These are phyloP conservation scores for Stigmatopora argus DNA, from an alignment of 2,113 vertebrate species.

Conservation along the genomic window DNA sequence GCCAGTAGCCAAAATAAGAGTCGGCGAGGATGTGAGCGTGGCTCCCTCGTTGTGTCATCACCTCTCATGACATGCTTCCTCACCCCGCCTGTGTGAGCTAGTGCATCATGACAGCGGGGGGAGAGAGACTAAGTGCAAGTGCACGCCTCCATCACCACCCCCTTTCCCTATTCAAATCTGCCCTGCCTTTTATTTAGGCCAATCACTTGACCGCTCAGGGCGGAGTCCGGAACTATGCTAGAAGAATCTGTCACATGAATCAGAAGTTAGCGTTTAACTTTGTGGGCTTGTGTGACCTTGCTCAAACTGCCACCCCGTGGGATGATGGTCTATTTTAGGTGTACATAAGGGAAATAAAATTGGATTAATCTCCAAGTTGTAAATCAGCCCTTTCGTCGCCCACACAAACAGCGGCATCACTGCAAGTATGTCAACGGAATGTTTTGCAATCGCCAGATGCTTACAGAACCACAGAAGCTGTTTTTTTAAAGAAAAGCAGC, in stretches of 20 bases:
- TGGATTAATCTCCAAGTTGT: conserved; percentile 56
- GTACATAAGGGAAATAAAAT: conserved; percentile 49
- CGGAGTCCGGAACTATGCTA: conserved; percentile 24
- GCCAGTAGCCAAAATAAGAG: conserved; percentile 32
- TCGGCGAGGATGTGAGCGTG: conserved; percentile 43
- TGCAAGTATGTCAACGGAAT: conserved; percentile 23
- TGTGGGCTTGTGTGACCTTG: neutral
- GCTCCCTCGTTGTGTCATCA: conserved; percentile 60
- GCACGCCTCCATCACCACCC: conserved; percentile 45
- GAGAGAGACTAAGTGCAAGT: conserved; percentile 39
- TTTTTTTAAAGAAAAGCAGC: no score
- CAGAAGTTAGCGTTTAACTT: neutral
- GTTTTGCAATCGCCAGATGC: conserved; percentile 8
- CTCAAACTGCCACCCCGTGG: no score
- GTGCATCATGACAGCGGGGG: conserved; percentile 57
- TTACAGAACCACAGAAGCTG: neutral
- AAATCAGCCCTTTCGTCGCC: conserved; percentile 36
- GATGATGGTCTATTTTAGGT: conserved; percentile 12
- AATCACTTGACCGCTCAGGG: conserved; percentile 40
- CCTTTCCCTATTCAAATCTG: conserved; percentile 53
- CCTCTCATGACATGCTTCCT: conserved; percentile 67
- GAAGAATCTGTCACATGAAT: conserved; percentile 20
- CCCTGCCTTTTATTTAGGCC: conserved; percentile 47
- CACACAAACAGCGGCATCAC: conserved; percentile 9
- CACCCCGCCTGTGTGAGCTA: conserved; percentile 53